Conservation (phyloP, 2,113 vertebrate genomes). For the Anoplopoma fimbria region DNA sequence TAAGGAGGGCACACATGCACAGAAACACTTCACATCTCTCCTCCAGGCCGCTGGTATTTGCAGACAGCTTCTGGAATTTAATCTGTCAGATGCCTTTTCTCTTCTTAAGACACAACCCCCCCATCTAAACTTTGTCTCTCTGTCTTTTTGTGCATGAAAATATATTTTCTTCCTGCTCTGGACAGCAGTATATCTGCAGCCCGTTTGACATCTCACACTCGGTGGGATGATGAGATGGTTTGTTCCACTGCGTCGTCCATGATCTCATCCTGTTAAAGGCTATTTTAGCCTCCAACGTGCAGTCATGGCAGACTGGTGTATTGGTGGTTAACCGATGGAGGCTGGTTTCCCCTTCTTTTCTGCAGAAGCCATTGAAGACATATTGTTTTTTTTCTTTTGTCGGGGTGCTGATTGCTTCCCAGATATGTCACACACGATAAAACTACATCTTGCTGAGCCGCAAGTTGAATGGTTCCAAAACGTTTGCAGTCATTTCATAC, state of each 20-base stretch:
- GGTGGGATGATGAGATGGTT: conserved; percentile 67
- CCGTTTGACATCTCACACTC: conserved; percentile 27
- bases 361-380: conserved; percentile 44
- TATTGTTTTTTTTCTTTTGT: conserved; percentile 2
- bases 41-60: conserved; percentile 54
- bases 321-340: conserved; percentile 65
- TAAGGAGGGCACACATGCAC: conserved; percentile 42
- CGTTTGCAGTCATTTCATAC: background rate
- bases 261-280: conserved; percentile 73
- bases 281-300: conserved; percentile 47
- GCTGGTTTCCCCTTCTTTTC: conserved; percentile 8
- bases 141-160: conserved; percentile 9
- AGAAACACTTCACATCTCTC: conserved; percentile 45
- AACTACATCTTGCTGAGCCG: conserved; percentile 12
- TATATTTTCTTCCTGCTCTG: background rate
- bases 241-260: conserved; percentile 75
- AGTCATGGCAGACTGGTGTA: conserved; percentile 56
- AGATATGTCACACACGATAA: conserved; percentile 12
- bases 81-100: conserved; percentile 31
- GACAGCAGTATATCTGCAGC: conserved; percentile 24
- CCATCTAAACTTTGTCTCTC: background rate
- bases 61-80: conserved; percentile 57
- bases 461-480: background rate
- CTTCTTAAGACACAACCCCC: background rate
- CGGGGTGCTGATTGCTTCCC: conserved; percentile 17